Evolutionary conservation across 2,888 invertebrate species (phyloP).

Genomic region (Idaea biselata): DNA sequence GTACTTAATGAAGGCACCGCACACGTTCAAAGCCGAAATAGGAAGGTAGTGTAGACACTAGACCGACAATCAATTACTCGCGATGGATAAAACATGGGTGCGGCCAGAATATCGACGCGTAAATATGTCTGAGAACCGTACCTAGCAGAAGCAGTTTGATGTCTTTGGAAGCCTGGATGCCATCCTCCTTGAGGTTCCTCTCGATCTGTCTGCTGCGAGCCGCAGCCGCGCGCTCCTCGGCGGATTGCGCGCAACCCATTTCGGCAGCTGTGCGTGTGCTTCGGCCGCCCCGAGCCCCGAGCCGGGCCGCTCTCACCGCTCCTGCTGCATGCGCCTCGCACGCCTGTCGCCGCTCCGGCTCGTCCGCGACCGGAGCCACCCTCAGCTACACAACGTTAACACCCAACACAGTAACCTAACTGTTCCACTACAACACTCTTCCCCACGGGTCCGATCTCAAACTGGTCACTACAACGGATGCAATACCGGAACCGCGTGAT

Average conservation of each 20-base stretch:
- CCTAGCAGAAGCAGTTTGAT: constrained; percentile 98
- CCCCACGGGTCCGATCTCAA: constrained; percentile 43
- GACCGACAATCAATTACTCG: constrained; percentile 23
- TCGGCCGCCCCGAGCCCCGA: constrained; percentile 78
- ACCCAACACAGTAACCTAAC: constrained; percentile 74
- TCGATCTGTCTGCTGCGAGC: constrained; percentile 99
- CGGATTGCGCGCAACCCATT: constrained; percentile 99
- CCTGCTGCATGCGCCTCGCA: constrained; percentile 77
- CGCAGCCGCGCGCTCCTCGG: constrained; percentile 98
- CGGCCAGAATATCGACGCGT: constrained; percentile 48
- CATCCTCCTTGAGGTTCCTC: constrained; percentile 98
- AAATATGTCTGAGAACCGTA: constrained; percentile 70
- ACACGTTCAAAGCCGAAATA: constrained; percentile 22
- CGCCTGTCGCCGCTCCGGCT: constrained; percentile 71
- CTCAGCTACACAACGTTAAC: constrained; percentile 60
- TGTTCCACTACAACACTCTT: constrained; percentile 64
- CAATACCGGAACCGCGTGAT: constrained; percentile 42
- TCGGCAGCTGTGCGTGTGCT: constrained; percentile 76
- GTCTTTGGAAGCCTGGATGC: constrained; percentile 98
- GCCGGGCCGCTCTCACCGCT: constrained; percentile 83
- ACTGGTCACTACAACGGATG: constrained; percentile 34
- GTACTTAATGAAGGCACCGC: constrained; percentile 16
- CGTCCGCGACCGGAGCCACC: constrained; percentile 70
- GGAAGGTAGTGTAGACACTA: constrained; percentile 8
- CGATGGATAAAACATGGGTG: constrained; percentile 57